Conservation (phyloP, 2,113 vertebrate genomes). For the Cavia porcellus region DNA sequence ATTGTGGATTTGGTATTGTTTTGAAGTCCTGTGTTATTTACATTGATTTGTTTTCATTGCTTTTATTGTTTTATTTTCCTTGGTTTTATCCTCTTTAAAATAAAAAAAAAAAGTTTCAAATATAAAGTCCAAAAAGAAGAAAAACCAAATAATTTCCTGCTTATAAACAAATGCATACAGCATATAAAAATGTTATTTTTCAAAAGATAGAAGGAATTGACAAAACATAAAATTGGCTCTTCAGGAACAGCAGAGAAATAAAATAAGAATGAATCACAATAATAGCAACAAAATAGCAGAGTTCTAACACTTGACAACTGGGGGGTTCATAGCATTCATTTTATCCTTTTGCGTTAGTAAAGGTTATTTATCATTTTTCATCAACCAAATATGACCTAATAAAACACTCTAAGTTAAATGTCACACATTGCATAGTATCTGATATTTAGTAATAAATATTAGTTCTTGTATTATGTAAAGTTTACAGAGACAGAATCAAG, state of each 20-base stretch:
- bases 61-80: no score
- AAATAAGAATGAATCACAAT: not conserved
- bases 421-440: not conserved
- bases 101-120: not conserved
- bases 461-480: slow-evolving; percentile 21
- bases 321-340: not conserved
- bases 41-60: no score
- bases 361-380: not conserved
- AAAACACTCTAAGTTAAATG: not conserved
- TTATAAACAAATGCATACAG: not conserved
- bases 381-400: not conserved
- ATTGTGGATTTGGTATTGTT: no score
- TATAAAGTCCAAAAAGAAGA: not conserved
- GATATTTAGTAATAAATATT: not conserved
- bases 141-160: not conserved
- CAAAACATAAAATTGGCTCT: not conserved
- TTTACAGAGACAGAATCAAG: slow-evolving; percentile 23
- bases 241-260: not conserved
- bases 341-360: not conserved
- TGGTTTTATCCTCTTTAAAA: no score
- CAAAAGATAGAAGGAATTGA: not conserved
- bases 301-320: not conserved
- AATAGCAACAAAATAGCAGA: not conserved
- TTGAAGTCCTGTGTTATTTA: no score
- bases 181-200: not conserved